Conservation (phyloP, 2,113 vertebrate species). For the Hypocryptadius cinnamomeus region DNA sequence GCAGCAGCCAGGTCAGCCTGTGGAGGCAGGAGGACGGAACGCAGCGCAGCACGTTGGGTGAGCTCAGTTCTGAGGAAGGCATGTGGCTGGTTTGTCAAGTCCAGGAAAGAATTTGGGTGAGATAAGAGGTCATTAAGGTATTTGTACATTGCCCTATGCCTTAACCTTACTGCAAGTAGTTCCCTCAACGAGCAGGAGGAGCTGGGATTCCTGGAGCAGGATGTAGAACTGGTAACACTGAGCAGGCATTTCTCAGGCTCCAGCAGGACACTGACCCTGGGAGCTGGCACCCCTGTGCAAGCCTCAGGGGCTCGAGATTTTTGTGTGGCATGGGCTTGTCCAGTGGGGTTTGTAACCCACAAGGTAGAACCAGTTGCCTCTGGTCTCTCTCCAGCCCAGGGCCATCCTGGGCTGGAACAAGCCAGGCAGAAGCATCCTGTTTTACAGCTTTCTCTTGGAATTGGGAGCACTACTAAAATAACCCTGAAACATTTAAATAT, state of each 20-base stretch:
- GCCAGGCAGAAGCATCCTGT: background rate
- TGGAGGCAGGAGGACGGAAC: background rate
- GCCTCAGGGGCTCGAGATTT: background rate
- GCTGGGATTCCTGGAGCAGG: background rate
- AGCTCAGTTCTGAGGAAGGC: background rate
- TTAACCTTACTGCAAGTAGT: background rate
- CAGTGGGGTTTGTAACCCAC: background rate
- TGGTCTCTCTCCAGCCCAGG: background rate
- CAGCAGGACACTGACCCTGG: background rate
- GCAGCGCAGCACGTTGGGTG: background rate
- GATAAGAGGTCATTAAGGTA: constrained; percentile 11
- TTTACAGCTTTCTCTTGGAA: background rate
- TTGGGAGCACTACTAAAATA: background rate
- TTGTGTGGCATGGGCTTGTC: background rate
- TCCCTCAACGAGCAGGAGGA: background rate
- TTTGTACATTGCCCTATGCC: background rate
- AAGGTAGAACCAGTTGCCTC: background rate
- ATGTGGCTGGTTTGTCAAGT: background rate
- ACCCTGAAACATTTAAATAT: background rate
- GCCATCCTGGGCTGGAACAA: background rate
- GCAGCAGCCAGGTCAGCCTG: background rate
- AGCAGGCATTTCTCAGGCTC: background rate
- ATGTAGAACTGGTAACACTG: background rate
- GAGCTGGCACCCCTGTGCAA: background rate
- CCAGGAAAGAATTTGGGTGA: constrained; percentile 13